Evolutionary conservation across 1,140 invertebrate genomes (phyloP), one percentile per base, ranked within the genome.

Genomic region (Sitodiplosis mosellana): DNA sequence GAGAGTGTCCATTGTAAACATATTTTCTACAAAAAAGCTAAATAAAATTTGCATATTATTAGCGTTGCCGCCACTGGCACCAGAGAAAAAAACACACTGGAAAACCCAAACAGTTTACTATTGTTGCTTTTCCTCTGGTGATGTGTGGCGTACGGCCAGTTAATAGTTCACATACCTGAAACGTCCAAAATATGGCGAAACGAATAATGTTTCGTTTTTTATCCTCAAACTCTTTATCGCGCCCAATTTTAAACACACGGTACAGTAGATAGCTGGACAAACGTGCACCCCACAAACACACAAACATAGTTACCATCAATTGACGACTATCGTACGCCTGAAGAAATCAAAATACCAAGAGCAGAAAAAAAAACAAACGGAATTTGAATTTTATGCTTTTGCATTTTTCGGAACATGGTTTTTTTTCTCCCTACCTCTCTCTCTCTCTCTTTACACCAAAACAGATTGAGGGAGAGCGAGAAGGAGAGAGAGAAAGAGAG

Each of bases 121-220:
- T n/a, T n/a, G n/a, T n/a, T n/a, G n/a, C n/a, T n/a, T n/a, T n/a
- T n/a, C n/a, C n/a, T n/a, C n/a, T n/a, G n/a, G n/a, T n/a, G n/a
- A n/a, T n/a, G n/a, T n/a, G n/a, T n/a, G n/a, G n/a, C n/a, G n/a
- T n/a, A n/a, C n/a, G n/a, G n/a, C n/a, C n/a, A n/a, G n/a, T n/a
- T n/a, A n/a, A n/a, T n/a, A n/a, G n/a, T n/a, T n/a, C n/a, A n/a
- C 56, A 59, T 66, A 86, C 82, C 72, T 87, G 87, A 65, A 92
- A 91, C 1, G 82, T 87, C 78, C 87, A 93, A 64, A 91, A 92
- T 1, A 88, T 78, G 19, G 83, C 86, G 63, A 89, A 91, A 53
- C 83, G 71, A 22, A 90, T 77, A 5, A 83, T 76, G 57, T 89
- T 91, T 51, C 83, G 84, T 49, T 82, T 75, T 50, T 82, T 81